Base-by-base conservation (phyloP, 2,888 invertebrate genomes). In the Dolichomitus sp. region DNA sequence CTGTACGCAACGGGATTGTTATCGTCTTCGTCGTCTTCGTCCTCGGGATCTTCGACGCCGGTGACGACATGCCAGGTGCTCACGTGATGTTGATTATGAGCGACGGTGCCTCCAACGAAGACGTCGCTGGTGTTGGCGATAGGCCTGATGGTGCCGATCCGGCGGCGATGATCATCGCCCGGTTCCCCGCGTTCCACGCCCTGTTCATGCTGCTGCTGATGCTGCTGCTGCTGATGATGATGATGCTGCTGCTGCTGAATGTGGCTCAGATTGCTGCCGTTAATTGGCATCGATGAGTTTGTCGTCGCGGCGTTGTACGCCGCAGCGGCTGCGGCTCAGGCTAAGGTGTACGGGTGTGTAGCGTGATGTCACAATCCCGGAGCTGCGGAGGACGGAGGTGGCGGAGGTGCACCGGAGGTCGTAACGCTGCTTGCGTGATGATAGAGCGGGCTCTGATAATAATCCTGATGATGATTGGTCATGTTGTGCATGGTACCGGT, bases 321-420 rank as follows among this genome's bases (percentile, higher is more conserved):
- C 84, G 87, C 89, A 70, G 87, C 88, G 70, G 90, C 90, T 85
- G 90, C 91, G 94, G 94, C 95, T 97, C 97, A 98, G 95, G 97
- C 97, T 95, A 97, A 95, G 89, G 98, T 97, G 93, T 98, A 98
- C 84, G 92, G 93, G 87, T 93, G 93, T 6, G 91, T 87, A 85
- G 93, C 93, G 92, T 93, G 93, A 95, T 98, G 98, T 98, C 98
- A 98, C 97, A 98, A 98, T 94, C 97, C 97, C 93, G 97, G 96
- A 92, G 97, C 96, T 75, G 96, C 95, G 84, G 96, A 94, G 30
- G 88, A 87, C 82, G 96, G 94, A 84, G 95, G 93, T 94, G 94
- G 92, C 96, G 97, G 90, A 27, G 92, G 91, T 0, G 89, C 90
- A 72, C 90, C 89, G 40, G 89, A 89, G 30, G 89, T 89, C 17